Conservation (phyloP, 2,113 vertebrate species). For the Calypte anna region DNA sequence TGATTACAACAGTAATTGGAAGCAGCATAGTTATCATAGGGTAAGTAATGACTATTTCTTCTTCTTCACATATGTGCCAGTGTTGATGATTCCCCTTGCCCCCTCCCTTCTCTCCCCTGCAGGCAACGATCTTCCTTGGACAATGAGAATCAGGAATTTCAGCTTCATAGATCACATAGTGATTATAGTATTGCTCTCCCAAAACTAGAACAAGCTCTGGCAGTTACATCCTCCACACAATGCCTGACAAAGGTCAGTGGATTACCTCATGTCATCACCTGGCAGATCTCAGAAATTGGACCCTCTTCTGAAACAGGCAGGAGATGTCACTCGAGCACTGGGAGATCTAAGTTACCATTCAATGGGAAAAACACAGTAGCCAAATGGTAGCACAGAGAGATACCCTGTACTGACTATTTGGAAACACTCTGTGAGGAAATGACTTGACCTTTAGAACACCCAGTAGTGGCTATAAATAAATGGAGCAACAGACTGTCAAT, state of each 20-base stretch:
- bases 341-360: conserved; percentile 17
- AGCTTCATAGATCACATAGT: conserved; percentile 44
- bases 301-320: conserved; percentile 2
- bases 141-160: conserved; percentile 46
- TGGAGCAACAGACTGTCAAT: conserved; percentile 40
- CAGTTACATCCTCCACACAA: not conserved
- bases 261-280: conserved; percentile 63
- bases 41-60: conserved; percentile 58
- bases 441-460: conserved; percentile 60
- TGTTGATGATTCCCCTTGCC: conserved; percentile 21
- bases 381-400: conserved; percentile 30
- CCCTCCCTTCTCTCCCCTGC: conserved; percentile 5
- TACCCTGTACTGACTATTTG: conserved; percentile 41
- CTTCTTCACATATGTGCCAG: conserved; percentile 55
- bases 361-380: conserved; percentile 13
- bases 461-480: conserved; percentile 64
- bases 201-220: not conserved
- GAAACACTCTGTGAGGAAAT: conserved; percentile 36
- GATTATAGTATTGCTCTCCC: conserved; percentile 42
- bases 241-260: conserved; percentile 50
- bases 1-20: conserved; percentile 64
- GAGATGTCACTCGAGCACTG: conserved; percentile 9
- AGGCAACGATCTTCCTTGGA: conserved; percentile 34
- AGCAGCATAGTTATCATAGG: conserved; percentile 60
- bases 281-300: conserved; percentile 44